Percentiles rank a stretch among this genome's conserved stretches.
Conservation (phyloP, 2,797 vertebrate species). For the Calcarius lapponicus region DNA sequence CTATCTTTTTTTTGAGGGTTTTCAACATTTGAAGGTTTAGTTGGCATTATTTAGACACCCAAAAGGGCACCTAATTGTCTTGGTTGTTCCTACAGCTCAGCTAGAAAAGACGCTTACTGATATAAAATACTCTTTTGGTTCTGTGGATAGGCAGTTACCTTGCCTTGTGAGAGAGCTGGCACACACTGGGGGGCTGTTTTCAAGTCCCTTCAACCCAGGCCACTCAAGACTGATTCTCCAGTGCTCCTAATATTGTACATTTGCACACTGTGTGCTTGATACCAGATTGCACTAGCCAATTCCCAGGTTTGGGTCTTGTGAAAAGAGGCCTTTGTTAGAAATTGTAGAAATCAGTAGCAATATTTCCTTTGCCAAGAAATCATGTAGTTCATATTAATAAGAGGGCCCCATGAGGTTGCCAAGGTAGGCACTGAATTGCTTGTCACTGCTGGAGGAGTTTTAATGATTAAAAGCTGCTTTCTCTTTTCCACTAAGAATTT, state of each 20-base stretch:
- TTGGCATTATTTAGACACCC: neutral
- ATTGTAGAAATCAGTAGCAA: neutral
- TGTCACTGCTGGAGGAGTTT: neutral
- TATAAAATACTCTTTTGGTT: neutral
- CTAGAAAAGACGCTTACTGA: neutral
- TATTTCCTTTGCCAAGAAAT: neutral
- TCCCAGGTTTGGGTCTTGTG: neutral
- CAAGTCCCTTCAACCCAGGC: neutral
- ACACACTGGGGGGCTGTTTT: neutral
- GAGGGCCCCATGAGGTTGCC: neutral
- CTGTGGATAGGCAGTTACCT: neutral
- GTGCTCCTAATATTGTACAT: neutral
- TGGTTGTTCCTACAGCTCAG: neutral
- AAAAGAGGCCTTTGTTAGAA: neutral
- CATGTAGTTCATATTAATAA: neutral
- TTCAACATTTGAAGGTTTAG: neutral
- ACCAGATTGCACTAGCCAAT: neutral
- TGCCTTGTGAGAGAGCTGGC: neutral
- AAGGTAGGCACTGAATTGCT: neutral
- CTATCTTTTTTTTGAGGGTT: neutral
- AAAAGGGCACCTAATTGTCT: neutral
- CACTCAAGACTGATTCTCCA: neutral
- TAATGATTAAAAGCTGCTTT: neutral
- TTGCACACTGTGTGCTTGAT: neutral
- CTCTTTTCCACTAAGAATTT: neutral